phyloP scores from a whole-genome alignment of 2,888 invertebrate species.

The Stramonita haemastoma region DNA sequence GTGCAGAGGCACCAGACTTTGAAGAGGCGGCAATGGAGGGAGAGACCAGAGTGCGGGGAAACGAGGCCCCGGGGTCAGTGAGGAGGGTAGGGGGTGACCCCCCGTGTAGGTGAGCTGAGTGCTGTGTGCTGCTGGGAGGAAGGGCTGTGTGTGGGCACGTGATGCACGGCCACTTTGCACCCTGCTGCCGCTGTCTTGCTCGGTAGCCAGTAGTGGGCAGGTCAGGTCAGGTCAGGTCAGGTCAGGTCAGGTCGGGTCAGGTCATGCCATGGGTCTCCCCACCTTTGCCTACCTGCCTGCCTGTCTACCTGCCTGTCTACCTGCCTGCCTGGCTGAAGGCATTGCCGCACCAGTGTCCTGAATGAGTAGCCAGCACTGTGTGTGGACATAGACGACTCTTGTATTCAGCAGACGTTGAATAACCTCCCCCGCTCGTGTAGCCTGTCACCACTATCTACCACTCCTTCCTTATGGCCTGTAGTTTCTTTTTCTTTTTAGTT shows the following conservation, averaged over 20 bases:
- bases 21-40: not conserved
- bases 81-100: not conserved
- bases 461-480: too few relatives aligned
- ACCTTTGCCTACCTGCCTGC: not conserved
- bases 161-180: not conserved
- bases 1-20: not conserved
- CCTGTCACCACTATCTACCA: too few relatives aligned
- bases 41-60: not conserved
- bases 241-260: not conserved
- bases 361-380: conserved; percentile 6
- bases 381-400: not conserved
- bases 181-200: not conserved
- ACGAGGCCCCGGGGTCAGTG: too few relatives aligned
- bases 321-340: not conserved
- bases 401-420: not conserved
- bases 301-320: not conserved
- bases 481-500: too few relatives aligned
- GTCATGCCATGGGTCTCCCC: too few relatives aligned
- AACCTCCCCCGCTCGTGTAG: not conserved
- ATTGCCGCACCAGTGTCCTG: not conserved
- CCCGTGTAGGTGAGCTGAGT: not conserved
- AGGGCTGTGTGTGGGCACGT: conserved; percentile 2
- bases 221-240: not conserved
- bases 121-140: not conserved
- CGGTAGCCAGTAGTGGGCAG: not conserved